Base-by-base conservation (phyloP, 2,888 invertebrate genomes). In the Rhogogaster chlorosoma region DNA sequence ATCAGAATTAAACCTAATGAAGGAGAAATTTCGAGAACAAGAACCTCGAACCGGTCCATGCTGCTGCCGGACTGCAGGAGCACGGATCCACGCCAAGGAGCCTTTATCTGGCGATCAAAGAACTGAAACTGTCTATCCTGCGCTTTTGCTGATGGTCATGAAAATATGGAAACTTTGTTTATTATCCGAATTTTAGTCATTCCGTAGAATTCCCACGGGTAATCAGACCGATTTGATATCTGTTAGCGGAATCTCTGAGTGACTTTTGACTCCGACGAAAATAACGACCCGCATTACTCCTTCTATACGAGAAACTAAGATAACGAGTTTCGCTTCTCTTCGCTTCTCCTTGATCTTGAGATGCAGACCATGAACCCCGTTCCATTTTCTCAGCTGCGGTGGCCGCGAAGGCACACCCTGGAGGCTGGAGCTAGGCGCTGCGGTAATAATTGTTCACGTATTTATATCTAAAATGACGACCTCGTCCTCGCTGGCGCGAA, bases 401-500 rank as follows among this genome's bases (percentile, higher is more conserved):
- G 29, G 75, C 36, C 15, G 26, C 53, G 32, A 26, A 84, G 78
- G 78, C 71, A 53, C 64, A 73, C 45, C 36, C 61, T 38, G 36
- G 45, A 26, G 38, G 32, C 26, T 32, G 75, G 26, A 75, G 53
- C 49, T 75, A 53, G 15, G 32, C 32, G 38, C 64, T 53, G 80
- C 45, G 78, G 53, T 84, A 53, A 84, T 80, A 84, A 84, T 84
- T 84, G 84, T 84, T 84, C 45, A 38, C 45, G 84, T 57, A 80
- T 78, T 84, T 84, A 82, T 78, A 84, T 90, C 87, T 88, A 89
- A 90, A 92, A 89, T 89, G 87, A 88, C 89, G 89, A 88, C 89
- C 91, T 89, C 91, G 92, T 92, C 91, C 91, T 92, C 91, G 91
- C 92, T 89, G 90, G 90, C 22, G 49, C 29, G 22, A 45, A 45